Percentiles rank a stretch among this genome's conserved stretches.
phyloP scores from a whole-genome alignment of 2,113 vertebrate genomes.

The Eurystomus gularis region DNA sequence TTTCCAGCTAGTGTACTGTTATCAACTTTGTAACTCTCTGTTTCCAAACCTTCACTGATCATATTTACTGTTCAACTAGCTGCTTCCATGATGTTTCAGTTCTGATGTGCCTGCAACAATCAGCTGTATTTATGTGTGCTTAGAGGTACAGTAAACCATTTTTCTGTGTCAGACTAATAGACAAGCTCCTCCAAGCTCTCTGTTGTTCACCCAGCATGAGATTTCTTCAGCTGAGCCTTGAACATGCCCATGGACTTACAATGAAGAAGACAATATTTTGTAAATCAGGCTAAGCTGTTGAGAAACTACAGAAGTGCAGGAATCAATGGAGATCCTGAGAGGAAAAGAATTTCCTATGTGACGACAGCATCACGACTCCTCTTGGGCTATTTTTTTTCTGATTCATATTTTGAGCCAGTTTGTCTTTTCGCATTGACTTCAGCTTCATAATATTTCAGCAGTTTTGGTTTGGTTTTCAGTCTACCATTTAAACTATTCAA shows the following conservation, averaged over 20 bases:
- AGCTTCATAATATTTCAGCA: not conserved
- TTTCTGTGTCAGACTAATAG: slow-evolving; percentile 10
- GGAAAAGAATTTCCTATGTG: not conserved
- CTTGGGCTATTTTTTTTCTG: not conserved
- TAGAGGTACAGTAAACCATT: slow-evolving; percentile 42
- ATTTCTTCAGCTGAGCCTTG: slow-evolving; percentile 22
- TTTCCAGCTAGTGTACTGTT: slow-evolving; percentile 41
- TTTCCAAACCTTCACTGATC: slow-evolving; percentile 56
- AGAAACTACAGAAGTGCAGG: not conserved
- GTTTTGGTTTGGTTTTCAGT: not conserved
- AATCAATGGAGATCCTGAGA: not conserved
- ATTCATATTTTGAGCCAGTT: not conserved
- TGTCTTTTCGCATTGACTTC: not conserved
- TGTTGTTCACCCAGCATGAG: not conserved
- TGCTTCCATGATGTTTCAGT: slow-evolving; percentile 43
- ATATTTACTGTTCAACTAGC: slow-evolving; percentile 49
- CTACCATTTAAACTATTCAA: not conserved
- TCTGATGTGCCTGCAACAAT: slow-evolving; percentile 31
- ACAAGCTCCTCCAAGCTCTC: not conserved
- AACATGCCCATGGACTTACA: not conserved
- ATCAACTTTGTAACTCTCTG: slow-evolving; percentile 46
- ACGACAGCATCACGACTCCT: not conserved
- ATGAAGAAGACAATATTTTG: not conserved
- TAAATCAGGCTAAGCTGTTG: not conserved
- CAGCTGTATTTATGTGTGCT: not conserved